Evolutionary conservation across 1,140 invertebrate genomes (phyloP), one percentile per base, ranked within the genome.

Genomic region (Bombus affinis): DNA sequence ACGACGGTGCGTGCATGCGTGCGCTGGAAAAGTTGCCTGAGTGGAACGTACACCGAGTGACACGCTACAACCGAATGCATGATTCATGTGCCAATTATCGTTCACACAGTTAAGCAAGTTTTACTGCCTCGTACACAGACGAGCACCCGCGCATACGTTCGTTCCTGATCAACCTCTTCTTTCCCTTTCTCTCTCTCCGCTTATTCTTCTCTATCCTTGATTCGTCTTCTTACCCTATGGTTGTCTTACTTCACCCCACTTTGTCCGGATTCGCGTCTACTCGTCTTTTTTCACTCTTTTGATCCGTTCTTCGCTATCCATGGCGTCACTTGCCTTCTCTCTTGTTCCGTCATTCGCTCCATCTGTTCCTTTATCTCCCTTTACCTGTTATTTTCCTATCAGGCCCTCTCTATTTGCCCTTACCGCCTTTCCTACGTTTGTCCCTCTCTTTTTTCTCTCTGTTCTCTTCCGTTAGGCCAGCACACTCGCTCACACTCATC

Each of bases 51-150:
- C 65, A 75, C 59, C 77, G 79, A 85, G 79, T 85, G 74, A 90
- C 86, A 83, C 57, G 90, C 74, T 90, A 92, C 90, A 92, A 84
- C 87, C 79, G 83, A 91, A 91, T 91, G 92, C 91, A 93, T 93
- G 93, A 94, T 94, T 94, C 93, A 93, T 94, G 91, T 90, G 93
- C 92, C 93, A 94, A 94, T 94, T 94, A 94, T 89, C 92, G 88
- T 89, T 88, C 92, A 88, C 81, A 88, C 88, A 89, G 88, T 89
- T 89, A 88, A 85, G 89, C 85, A 85, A 66, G 87, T 78, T 81
- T 22, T 88, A 86, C 83, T 82, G 87, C 86, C 59, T 73, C 59
- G 35, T 74, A 32, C 66, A 59, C 32, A 2, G 18, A 53, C 47
- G 37, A 25, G 8, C 28, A 35, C 37, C 57, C 53, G 53, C 37